Percentiles rank a stretch among this genome's conserved stretches.
Evolutionary conservation across 1,140 invertebrate genomes (phyloP).

Genomic region (Cryptotermes secundus): DNA sequence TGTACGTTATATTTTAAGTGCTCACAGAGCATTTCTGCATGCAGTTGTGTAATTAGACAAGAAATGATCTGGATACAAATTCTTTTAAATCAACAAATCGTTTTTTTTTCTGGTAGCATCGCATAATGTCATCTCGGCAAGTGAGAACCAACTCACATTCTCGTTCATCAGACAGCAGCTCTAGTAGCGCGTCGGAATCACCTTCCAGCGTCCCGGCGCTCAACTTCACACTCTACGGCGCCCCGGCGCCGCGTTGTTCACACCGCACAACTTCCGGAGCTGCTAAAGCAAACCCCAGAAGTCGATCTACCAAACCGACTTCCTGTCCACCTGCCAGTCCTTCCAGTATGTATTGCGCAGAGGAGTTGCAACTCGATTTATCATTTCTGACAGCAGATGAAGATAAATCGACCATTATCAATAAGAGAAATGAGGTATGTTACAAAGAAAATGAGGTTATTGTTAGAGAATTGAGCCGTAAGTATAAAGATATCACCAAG

Average conservation of each 20-base stretch:
- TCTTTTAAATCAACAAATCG: neutral
- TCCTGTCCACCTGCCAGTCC: neutral
- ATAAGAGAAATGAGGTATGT: neutral
- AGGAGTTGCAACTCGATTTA: neutral
- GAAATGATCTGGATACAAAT: neutral
- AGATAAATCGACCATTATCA: neutral
- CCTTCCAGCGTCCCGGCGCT: neutral
- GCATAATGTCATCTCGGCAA: neutral
- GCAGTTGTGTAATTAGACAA: neutral
- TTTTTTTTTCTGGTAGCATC: neutral
- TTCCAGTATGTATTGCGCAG: neutral
- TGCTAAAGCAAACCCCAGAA: neutral
- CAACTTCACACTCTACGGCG: conserved; percentile 26
- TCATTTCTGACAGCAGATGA: neutral
- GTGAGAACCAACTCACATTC: neutral
- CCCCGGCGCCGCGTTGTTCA: conserved; percentile 19
- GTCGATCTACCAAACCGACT: neutral
- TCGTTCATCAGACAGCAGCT: neutral
- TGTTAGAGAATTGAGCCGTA: neutral
- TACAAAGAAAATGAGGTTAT: neutral
- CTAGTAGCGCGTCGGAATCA: neutral
- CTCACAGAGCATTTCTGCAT: neutral
- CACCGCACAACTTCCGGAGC: neutral
- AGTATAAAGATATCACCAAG: neutral
- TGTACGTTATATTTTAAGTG: too few species aligned